A percentile compares a stretch with the other conserved stretches of the same genome.
These are phyloP conservation scores for Argya squamiceps DNA, from an alignment of 2,797 vertebrate genomes.

Conservation along the genomic window DNA sequence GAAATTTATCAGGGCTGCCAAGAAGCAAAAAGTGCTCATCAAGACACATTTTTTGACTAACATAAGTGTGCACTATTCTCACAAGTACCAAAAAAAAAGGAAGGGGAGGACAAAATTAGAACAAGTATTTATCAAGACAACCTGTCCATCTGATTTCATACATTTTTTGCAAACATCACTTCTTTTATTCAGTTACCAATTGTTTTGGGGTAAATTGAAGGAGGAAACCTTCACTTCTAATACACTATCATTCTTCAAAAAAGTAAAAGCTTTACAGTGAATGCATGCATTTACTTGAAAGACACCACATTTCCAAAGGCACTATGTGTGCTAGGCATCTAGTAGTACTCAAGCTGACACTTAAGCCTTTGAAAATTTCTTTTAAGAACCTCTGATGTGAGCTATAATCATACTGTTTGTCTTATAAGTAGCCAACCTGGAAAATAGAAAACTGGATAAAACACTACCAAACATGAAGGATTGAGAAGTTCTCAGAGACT, in stretches of 20 bases:
- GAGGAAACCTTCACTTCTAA: neutral
- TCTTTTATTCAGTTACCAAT: neutral
- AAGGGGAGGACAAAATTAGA: neutral
- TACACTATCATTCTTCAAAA: neutral
- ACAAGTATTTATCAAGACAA: neutral
- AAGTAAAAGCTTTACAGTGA: neutral
- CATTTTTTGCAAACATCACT: neutral
- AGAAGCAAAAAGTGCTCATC: slow-evolving; percentile 36
- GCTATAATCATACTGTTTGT: neutral
- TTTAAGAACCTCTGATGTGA: neutral
- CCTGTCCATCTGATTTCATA: neutral
- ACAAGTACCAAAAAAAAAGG: neutral
- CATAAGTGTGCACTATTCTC: neutral
- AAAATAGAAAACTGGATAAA: neutral
- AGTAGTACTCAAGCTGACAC: neutral
- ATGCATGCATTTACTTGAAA: neutral
- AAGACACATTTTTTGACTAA: slow-evolving; percentile 31
- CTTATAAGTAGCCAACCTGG: neutral
- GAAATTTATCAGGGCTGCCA: slow-evolving; percentile 31
- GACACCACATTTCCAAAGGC: neutral
- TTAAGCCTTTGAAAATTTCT: neutral
- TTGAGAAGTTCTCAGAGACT: neutral
- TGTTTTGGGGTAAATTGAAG: neutral
- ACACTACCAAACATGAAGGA: neutral
- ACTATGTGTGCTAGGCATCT: neutral